Evolutionary conservation across 1,140 invertebrate genomes (phyloP).

Genomic region (Leptoteleia sp.): DNA sequence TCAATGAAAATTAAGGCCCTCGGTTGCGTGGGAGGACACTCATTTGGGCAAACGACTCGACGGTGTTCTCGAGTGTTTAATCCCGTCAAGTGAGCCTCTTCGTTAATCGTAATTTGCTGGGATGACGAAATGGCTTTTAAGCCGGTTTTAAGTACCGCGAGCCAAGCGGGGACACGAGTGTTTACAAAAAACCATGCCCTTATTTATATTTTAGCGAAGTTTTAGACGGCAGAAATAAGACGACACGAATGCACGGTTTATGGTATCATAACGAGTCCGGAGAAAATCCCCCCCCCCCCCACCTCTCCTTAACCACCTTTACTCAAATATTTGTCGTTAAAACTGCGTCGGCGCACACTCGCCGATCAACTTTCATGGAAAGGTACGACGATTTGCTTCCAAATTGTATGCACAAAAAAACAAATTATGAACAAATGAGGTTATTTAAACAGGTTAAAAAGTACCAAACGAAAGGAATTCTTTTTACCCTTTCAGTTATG

Average conservation of each 20-base stretch:
- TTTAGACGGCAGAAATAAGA: slow-evolving; percentile 24
- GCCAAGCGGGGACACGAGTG: slow-evolving; percentile 25
- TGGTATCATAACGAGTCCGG: slow-evolving; percentile 33
- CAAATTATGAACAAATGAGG: slow-evolving; percentile 19
- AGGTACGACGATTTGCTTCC: slow-evolving; percentile 15
- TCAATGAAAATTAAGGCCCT: slow-evolving; percentile 48
- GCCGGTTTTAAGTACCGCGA: slow-evolving; percentile 55
- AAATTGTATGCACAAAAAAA: slow-evolving; percentile 11
- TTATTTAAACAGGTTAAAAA: background rate
- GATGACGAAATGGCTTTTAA: slow-evolving; percentile 71
- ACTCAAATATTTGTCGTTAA: slow-evolving; percentile 13
- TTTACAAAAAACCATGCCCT: slow-evolving; percentile 46
- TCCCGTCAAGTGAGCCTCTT: slow-evolving; percentile 69
- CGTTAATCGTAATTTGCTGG: slow-evolving; percentile 69
- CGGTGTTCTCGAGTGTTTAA: slow-evolving; percentile 67
- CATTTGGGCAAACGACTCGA: slow-evolving; percentile 58
- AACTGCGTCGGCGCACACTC: slow-evolving; percentile 9
- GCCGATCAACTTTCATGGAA: slow-evolving; percentile 38
- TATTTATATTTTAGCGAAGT: slow-evolving; percentile 54
- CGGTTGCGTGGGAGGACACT: slow-evolving; percentile 62
- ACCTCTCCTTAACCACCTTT: too few relatives aligned
- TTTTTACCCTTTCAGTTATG: too few relatives aligned
- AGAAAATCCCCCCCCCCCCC: slow-evolving; percentile 17
- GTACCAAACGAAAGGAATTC: too few relatives aligned
- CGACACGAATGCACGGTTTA: slow-evolving; percentile 15